phyloP scores from a whole-genome alignment of 2,797 vertebrate species.

The Coreius guichenoti region DNA sequence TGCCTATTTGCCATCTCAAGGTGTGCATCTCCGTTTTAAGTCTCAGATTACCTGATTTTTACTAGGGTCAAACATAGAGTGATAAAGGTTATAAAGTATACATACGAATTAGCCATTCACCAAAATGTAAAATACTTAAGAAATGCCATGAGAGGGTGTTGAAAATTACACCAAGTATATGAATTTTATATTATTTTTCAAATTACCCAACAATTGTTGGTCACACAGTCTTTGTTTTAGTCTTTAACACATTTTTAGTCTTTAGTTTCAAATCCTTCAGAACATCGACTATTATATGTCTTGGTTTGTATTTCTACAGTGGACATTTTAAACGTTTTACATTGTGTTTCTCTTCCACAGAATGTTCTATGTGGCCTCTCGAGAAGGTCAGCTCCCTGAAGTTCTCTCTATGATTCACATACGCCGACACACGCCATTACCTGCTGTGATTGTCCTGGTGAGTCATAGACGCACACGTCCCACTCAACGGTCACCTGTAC shows the following conservation, averaged over 20 bases:
- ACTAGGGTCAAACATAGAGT: background rate
- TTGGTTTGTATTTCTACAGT: background rate
- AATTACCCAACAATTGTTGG: background rate
- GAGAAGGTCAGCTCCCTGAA: constrained; percentile 95
- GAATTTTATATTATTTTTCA: background rate
- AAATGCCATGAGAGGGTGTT: background rate
- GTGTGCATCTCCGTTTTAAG: constrained; percentile 71
- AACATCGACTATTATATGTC: background rate
- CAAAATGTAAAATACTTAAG: background rate
- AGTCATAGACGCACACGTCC: constrained; percentile 62
- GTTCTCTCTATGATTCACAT: constrained; percentile 97
- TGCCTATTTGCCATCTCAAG: constrained; percentile 89
- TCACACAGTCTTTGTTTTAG: background rate
- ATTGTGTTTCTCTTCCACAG: constrained; percentile 71
- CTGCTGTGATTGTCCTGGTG: constrained; percentile 94
- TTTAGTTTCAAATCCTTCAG: background rate
- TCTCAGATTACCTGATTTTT: background rate
- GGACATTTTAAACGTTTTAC: constrained; percentile 12
- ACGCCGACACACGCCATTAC: constrained; percentile 91
- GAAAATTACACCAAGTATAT: background rate
- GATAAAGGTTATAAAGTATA: background rate
- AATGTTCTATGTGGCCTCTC: constrained; percentile 94
- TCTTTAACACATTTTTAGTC: background rate
- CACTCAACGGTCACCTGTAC: constrained; percentile 10
- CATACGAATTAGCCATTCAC: background rate